phyloP scores from a whole-genome alignment of 1,140 invertebrate species.

The Pachyrhynchus sulphureomaculatus region DNA sequence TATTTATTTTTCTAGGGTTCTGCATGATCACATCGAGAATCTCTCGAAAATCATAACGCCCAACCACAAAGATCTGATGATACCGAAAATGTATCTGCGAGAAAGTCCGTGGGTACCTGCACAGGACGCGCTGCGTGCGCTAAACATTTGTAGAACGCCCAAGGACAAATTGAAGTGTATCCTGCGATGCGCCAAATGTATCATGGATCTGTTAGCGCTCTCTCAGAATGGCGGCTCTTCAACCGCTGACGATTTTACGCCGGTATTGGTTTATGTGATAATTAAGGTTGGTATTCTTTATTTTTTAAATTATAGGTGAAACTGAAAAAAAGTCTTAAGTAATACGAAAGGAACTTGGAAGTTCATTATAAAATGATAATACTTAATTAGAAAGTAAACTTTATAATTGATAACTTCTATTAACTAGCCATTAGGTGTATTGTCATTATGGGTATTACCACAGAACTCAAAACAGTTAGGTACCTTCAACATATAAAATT shows the following conservation, averaged over 20 bases:
- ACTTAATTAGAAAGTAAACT: no score
- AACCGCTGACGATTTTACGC: slow-evolving; percentile 95
- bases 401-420: no score
- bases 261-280: slow-evolving; percentile 94
- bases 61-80: slow-evolving; percentile 78
- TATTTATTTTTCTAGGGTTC: slow-evolving; percentile 66
- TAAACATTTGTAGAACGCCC: slow-evolving; percentile 93
- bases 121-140: slow-evolving; percentile 87
- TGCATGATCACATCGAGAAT: slow-evolving; percentile 87
- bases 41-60: slow-evolving; percentile 78
- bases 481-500: no score
- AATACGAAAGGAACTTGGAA: no score
- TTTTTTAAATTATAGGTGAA: no score
- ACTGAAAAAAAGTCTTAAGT: no score
- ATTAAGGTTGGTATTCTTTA: slow-evolving; percentile 80
- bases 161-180: slow-evolving; percentile 89
- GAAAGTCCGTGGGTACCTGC: slow-evolving; percentile 98
- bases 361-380: no score
- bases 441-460: no score
- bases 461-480: no score
- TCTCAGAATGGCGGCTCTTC: slow-evolving; percentile 78
- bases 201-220: slow-evolving; percentile 90
- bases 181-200: slow-evolving; percentile 84
- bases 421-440: no score
- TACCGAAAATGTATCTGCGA: slow-evolving; percentile 78